phyloP scores from a whole-genome alignment of 2,797 vertebrate genomes.

The Lepilemur septentrionalis region DNA sequence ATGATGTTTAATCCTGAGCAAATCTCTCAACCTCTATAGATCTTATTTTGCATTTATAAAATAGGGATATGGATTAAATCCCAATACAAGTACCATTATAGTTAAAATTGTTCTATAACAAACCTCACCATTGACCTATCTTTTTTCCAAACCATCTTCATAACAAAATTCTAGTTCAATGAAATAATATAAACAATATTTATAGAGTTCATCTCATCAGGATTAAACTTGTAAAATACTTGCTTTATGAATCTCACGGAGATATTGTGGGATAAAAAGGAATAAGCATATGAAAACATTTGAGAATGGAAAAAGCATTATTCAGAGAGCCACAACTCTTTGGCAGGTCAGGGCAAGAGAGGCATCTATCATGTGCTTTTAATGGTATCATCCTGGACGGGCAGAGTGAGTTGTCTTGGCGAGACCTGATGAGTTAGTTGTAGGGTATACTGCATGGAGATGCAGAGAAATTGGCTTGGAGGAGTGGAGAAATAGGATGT shows the following conservation, averaged over 20 bases:
- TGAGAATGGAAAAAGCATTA: constrained; percentile 25
- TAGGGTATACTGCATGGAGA: neutral
- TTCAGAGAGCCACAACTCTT: neutral
- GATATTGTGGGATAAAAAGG: neutral
- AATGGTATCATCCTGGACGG: neutral
- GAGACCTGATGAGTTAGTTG: neutral
- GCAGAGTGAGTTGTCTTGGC: neutral
- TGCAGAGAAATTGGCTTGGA: neutral
- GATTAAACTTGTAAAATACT: constrained; percentile 30
- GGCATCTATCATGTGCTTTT: neutral
- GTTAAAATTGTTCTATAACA: neutral
- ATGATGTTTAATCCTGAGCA: neutral
- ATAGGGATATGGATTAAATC: neutral
- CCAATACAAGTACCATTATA: neutral
- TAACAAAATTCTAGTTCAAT: neutral
- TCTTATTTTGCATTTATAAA: neutral
- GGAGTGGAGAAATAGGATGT: neutral
- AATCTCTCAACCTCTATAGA: neutral
- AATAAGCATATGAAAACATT: neutral
- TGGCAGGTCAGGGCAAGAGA: neutral
- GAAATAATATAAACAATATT: neutral
- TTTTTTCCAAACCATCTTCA: constrained; percentile 13
- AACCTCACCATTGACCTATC: neutral
- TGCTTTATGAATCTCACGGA: neutral
- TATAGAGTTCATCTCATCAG: neutral